Percentiles rank a stretch among this genome's conserved stretches.
Conservation (phyloP, 2,797 vertebrate genomes). For the Acomys russatus region DNA sequence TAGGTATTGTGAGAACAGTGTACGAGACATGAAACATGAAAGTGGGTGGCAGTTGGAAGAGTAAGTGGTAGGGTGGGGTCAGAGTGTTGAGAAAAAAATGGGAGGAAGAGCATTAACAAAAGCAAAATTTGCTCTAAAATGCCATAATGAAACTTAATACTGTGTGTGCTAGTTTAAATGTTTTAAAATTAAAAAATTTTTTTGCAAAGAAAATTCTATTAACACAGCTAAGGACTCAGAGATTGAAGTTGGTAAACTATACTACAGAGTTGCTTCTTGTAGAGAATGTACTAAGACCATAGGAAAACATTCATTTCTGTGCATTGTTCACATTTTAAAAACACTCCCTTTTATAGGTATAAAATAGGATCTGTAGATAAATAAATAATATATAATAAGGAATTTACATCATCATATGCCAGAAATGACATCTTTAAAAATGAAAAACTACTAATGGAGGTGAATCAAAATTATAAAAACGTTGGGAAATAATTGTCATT, state of each 20-base stretch:
- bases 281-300: conserved; percentile 22
- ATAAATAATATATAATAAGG: conserved; percentile 41
- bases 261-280: conserved; percentile 51
- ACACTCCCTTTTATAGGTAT: conserved; percentile 42
- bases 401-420: conserved; percentile 43
- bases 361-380: conserved; percentile 50
- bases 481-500: conserved; percentile 11
- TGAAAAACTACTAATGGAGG: background rate
- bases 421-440: conserved; percentile 40
- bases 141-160: background rate
- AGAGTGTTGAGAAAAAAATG: background rate
- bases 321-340: conserved; percentile 41
- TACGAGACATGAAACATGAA: background rate
- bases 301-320: conserved; percentile 47
- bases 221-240: background rate
- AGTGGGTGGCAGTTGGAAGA: background rate
- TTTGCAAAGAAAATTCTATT: background rate
- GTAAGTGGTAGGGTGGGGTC: background rate
- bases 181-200: background rate
- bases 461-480: conserved; percentile 30
- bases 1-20: background rate
- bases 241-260: background rate
- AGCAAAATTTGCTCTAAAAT: background rate
- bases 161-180: background rate
- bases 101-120: background rate